Percentiles rank a stretch among this genome's conserved stretches.
phyloP scores from a whole-genome alignment of 2,888 invertebrate genomes.

The Neoascia interrupta region DNA sequence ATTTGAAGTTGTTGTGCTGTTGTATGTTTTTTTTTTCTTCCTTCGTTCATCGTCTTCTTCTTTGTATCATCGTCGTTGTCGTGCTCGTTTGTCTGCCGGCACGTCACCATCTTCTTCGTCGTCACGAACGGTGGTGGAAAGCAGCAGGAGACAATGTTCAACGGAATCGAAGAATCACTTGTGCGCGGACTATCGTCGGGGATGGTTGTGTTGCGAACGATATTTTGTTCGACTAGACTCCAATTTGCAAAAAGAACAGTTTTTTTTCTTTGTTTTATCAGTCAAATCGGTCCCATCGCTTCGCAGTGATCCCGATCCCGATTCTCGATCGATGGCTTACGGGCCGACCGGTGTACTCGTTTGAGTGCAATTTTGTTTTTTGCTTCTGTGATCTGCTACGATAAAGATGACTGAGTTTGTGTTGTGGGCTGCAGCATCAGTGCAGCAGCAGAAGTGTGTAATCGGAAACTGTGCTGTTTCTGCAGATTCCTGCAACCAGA shows the following conservation, averaged over 20 bases:
- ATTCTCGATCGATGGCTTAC: constrained; percentile 24
- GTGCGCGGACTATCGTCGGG: constrained; percentile 76
- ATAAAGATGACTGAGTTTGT: constrained; percentile 60
- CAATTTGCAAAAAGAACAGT: too few relatives aligned
- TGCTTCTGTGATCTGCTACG: constrained; percentile 33
- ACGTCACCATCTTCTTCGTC: constrained; percentile 34
- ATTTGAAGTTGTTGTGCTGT: constrained; percentile 6
- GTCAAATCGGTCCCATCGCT: constrained; percentile 16
- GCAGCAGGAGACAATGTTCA: constrained; percentile 63
- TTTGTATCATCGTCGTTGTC: too few relatives aligned
- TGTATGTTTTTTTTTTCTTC: constrained; percentile 11
- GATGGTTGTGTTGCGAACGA: constrained; percentile 73
- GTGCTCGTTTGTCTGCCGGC: too few relatives aligned
- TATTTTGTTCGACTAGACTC: not conserved
- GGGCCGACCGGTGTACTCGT: constrained; percentile 19
- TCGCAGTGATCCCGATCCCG: constrained; percentile 43
- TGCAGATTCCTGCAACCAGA: constrained; percentile 49
- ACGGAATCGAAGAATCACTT: constrained; percentile 75
- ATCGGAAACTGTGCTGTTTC: constrained; percentile 55
- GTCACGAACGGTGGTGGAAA: constrained; percentile 63
- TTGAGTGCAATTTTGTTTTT: constrained; percentile 14
- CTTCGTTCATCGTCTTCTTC: not conserved
- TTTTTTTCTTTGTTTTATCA: constrained; percentile 17
- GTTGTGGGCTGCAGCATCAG: constrained; percentile 43
- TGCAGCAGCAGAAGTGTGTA: too few relatives aligned